Evolutionary conservation across 2,888 invertebrate species (phyloP), one percentile per base, ranked within the genome.

Genomic region (Blomia tropicalis): DNA sequence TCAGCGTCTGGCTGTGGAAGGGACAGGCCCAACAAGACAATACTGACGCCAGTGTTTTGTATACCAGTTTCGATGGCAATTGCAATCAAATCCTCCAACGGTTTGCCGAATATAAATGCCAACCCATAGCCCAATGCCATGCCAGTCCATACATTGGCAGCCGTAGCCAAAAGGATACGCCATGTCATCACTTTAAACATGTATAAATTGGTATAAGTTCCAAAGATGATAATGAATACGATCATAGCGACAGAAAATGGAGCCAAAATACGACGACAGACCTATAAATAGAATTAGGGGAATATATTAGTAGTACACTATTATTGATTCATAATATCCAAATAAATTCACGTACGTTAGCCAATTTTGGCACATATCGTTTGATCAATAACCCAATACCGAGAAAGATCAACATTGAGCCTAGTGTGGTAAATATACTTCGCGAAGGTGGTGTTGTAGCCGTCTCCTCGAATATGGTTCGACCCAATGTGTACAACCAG

Each of bases 401-500:
- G 31, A 88, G 73, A 0, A 92, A 92, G 27, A 91, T 76, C 2
- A 92, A 73, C 2, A 93, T 78, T 0, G 83, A 82, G 0, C 82
- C 71, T 0, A 89, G 83, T 69, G 87, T 83, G 0, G 77, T 79
- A 0, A 81, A 81, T 60, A 93, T 86, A 61, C 83, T 83, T 0
- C 71, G 66, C 72, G 89, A 91, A 0, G 92, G 92, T 4, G 91
- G 83, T 5, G 59, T 64, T 4, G 66, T 65, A 25, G 67, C 54
- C 7, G 44, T 59, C 25, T 63, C 65, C 27, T 66, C 65, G 32
- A 67, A 65, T 1, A 68, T 58, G n/a, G 51, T 70, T 69, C 79
- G 80, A 0, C 92, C 92, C 47, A 92, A 77, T 0, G 89, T 87
- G 72, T 90, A 87, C 4, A 90, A 77, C 92, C 92, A 93, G 1